A percentile compares a stretch with the other conserved stretches of the same genome.
These are phyloP conservation scores for Aphelocoma coerulescens DNA, from an alignment of 2,113 vertebrate species.

Conservation along the genomic window DNA sequence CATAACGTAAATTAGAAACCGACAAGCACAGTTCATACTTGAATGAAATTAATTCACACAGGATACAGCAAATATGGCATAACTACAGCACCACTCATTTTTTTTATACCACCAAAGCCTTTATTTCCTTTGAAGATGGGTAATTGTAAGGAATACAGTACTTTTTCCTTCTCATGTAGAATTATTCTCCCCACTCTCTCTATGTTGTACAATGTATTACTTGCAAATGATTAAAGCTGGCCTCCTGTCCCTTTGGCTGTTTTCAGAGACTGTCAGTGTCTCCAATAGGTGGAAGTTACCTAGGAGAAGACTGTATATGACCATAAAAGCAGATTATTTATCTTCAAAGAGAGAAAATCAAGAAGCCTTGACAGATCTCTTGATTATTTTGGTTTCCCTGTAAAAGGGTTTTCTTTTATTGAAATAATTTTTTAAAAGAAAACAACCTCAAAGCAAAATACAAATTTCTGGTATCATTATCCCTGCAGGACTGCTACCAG, in stretches of 20 bases:
- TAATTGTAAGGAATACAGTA: slow-evolving; percentile 6
- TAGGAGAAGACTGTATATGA: neutral
- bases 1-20: slow-evolving; percentile 30
- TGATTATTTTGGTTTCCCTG: neutral
- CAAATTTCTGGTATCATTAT: neutral
- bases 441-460: neutral
- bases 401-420: neutral
- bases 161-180: slow-evolving; percentile 4
- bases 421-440: neutral
- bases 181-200: neutral
- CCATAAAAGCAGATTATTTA: neutral
- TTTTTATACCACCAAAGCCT: slow-evolving; percentile 19
- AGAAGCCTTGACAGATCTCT: neutral
- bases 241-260: neutral
- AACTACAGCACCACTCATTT: neutral
- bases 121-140: slow-evolving; percentile 60
- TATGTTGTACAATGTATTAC: neutral
- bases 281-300: neutral
- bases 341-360: slow-evolving; percentile 33
- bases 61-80: neutral
- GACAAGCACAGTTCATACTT: slow-evolving; percentile 16
- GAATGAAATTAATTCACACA: slow-evolving; percentile 40
- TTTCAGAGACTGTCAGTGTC: neutral
- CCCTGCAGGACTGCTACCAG: neutral
- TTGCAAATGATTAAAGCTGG: slow-evolving; percentile 44